phyloP scores from a whole-genome alignment of 2,113 vertebrate genomes.

The Bagarius yarrelli region DNA sequence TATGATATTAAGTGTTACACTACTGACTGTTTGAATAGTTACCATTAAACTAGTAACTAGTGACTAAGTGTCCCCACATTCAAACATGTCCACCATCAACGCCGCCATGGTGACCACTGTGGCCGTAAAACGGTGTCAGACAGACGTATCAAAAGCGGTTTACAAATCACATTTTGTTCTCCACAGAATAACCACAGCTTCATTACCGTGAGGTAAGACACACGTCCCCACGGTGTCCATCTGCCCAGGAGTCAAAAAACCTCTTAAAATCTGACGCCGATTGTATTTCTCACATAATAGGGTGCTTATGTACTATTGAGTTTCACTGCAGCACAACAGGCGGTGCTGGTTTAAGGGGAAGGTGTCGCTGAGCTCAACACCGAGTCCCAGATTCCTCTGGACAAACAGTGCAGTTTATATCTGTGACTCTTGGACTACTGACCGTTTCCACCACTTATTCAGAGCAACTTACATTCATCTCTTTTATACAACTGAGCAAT shows the following conservation, averaged over 20 bases:
- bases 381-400: too few relatives aligned
- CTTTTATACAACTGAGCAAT: too few relatives aligned
- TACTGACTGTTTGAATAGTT: too few relatives aligned
- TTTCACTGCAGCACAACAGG: conserved; percentile 25
- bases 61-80: neutral
- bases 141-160: neutral
- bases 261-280: neutral
- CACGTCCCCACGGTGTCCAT: neutral
- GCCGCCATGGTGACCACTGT: neutral
- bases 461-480: too few relatives aligned
- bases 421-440: too few relatives aligned
- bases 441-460: too few relatives aligned
- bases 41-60: too few relatives aligned
- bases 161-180: neutral
- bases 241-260: conserved; percentile 4
- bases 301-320: conserved; percentile 24
- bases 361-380: too few relatives aligned
- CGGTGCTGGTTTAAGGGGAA: conserved; percentile 21
- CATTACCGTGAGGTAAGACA: neutral
- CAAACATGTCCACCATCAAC: neutral
- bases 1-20: too few relatives aligned
- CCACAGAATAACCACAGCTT: neutral
- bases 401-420: too few relatives aligned
- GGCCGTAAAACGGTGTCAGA: neutral
- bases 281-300: conserved; percentile 27